Base-by-base conservation (phyloP, 1,140 invertebrate genomes). In the Ridgeia piscesae region DNA sequence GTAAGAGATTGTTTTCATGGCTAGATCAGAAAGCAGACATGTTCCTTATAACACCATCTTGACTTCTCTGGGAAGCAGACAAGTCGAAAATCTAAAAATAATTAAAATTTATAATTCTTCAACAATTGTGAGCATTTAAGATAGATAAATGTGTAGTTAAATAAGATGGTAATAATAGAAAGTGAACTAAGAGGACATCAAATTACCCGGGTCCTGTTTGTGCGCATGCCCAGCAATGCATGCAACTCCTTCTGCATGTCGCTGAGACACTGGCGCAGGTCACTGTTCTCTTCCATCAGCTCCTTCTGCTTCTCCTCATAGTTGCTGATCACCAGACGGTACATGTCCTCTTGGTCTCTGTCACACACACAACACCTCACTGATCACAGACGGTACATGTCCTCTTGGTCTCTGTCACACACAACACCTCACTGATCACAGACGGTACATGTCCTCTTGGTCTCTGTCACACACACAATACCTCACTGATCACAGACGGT, bases 281-380 rank as follows among this genome's bases (percentile, higher is more conserved):
- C 94, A 33, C 93, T 92, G 92, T 95, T 95, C 93, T 95, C 95
- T 89, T 94, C 93, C 92, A 94, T 92, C 77, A 95, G 89, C 90
- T 95, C 94, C 91, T 94, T 93, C 34, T 95, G 95, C 92, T 94
- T 95, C 9, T 94, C 94, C 92, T 95, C 95, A 94, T 95, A 95
- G 89, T 94, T 94, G 14, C 92, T 88, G 35, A 95, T 94, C 42
- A 95, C 91, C 0, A 94, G 34, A 77, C 94, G 94, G 92, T 95
- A 95, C 94, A 95, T 94, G 89, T 95, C 95, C 92, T 94, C 94
- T 91, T 95, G 95, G 50, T 95, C 94, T 93, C 95, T 95, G 92
- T n/a, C n/a, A 27, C 94, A 93, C 58, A 77, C 2, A 77, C 58
- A 77, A 77, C 58, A 77, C 58, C 58, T 77, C 58, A 77, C 58